These are phyloP conservation scores for Archilochus colubris DNA, from an alignment of 2,113 vertebrate species.

Conservation along the genomic window DNA sequence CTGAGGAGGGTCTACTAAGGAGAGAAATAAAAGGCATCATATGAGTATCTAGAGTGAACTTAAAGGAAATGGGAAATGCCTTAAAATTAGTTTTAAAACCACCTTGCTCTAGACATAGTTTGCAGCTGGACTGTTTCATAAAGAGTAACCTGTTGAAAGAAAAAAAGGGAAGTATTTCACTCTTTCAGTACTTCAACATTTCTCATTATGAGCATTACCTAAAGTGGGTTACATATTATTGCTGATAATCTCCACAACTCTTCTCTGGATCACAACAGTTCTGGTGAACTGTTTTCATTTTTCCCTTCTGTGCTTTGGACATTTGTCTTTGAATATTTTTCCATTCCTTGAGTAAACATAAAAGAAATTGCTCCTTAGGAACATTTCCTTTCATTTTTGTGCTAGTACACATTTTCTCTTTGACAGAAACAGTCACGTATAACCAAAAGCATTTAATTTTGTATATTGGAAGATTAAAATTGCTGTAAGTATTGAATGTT, in stretches of 20 bases:
- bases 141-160: neutral
- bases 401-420: too few species aligned
- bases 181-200: neutral
- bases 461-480: neutral
- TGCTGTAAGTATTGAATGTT: neutral
- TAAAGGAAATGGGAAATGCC: neutral
- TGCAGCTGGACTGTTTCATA: neutral
- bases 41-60: neutral
- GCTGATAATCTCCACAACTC: neutral
- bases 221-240: neutral
- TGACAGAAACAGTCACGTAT: neutral
- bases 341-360: neutral
- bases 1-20: neutral
- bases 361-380: neutral
- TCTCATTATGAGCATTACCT: neutral
- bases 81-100: neutral
- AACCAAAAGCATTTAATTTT: neutral
- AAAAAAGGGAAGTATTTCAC: neutral
- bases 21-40: neutral
- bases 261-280: neutral
- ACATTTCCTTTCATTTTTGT: neutral
- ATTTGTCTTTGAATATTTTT: neutral
- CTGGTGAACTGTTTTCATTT: too few species aligned
- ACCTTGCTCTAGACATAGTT: neutral
- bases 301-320: neutral